Conservation (phyloP, 2,113 vertebrate genomes). For the Martes martes region DNA sequence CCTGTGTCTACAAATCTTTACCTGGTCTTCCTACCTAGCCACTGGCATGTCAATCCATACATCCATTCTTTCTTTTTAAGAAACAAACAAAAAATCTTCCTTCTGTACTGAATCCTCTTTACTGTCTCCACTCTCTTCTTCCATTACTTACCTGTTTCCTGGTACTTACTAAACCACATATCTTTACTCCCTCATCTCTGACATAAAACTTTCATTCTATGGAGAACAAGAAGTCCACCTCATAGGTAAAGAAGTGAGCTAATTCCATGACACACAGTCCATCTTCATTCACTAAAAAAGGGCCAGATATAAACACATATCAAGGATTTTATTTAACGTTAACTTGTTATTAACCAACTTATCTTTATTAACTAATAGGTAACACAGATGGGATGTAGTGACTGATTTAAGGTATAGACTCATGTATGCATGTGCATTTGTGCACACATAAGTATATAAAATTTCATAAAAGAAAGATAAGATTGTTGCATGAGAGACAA, state of each 20-base stretch:
- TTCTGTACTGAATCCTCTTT: background rate
- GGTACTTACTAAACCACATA: background rate
- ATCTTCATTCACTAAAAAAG: background rate
- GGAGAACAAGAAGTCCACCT: background rate
- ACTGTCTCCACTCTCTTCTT: background rate
- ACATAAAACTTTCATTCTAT: background rate
- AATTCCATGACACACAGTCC: background rate
- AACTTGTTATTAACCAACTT: background rate
- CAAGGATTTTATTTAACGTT: background rate
- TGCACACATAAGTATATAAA: background rate
- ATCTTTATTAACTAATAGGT: background rate
- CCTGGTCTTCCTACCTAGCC: background rate
- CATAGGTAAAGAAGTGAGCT: background rate
- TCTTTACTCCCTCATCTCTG: background rate
- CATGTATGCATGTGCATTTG: background rate
- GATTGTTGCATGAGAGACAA: background rate
- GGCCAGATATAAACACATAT: background rate
- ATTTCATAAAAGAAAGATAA: background rate
- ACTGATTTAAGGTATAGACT: background rate
- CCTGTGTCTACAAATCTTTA: background rate
- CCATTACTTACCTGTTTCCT: background rate
- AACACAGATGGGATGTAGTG: background rate
- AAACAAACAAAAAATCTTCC: background rate
- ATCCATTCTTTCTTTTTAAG: background rate
- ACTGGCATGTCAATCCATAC: background rate